These are phyloP conservation scores for Aplysia californica DNA, from an alignment of 1,140 invertebrate genomes.

Conservation along the genomic window DNA sequence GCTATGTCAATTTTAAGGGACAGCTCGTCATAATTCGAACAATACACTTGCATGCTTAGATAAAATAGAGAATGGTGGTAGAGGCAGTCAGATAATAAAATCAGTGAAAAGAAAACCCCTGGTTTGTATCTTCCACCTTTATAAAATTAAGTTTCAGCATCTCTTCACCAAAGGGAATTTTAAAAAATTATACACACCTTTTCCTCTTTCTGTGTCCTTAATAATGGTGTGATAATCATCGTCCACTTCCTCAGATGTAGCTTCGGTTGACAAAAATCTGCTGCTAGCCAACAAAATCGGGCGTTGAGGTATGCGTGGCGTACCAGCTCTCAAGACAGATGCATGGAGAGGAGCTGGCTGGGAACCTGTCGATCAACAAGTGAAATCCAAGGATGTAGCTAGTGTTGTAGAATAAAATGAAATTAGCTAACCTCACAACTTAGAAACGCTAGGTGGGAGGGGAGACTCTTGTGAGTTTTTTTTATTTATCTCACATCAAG, in stretches of 20 bases:
- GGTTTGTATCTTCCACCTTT: neutral
- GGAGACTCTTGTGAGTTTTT: too few species aligned
- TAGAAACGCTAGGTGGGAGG: too few species aligned
- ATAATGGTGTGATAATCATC: slow-evolving; percentile 58
- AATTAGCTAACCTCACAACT: too few species aligned
- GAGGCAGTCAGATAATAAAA: neutral
- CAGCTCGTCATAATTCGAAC: neutral
- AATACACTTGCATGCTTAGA: neutral
- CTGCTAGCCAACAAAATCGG: neutral
- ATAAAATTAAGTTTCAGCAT: neutral
- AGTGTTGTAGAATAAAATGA: neutral
- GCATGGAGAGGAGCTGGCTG: neutral
- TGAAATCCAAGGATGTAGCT: neutral
- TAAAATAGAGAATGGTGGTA: neutral
- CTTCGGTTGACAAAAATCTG: neutral
- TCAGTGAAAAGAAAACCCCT: neutral
- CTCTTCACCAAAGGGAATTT: neutral
- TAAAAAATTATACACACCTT: slow-evolving; percentile 36
- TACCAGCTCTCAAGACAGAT: neutral
- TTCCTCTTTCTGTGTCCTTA: slow-evolving; percentile 57
- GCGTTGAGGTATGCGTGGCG: neutral
- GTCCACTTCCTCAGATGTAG: slow-evolving; percentile 38
- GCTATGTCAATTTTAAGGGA: neutral
- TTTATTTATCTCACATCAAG: too few species aligned
- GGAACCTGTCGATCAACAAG: neutral